These are phyloP conservation scores for Diarsia mendica DNA, from an alignment of 2,888 invertebrate genomes.

Conservation along the genomic window DNA sequence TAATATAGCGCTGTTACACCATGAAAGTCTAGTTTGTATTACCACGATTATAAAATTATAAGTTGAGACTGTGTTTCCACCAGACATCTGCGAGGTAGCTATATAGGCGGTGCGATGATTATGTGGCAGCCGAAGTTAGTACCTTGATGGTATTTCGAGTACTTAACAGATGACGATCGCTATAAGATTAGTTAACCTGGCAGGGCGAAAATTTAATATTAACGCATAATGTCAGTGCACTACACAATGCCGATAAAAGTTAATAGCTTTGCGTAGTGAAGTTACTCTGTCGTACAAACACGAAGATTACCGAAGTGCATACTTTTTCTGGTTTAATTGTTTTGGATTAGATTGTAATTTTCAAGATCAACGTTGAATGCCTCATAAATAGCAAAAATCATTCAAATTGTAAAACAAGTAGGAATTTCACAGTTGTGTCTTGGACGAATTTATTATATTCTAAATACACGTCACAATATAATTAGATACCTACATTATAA, in stretches of 20 bases:
- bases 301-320: background rate
- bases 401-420: conserved; percentile 10
- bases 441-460: conserved; percentile 47
- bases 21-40: background rate
- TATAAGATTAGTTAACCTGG: background rate
- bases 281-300: background rate
- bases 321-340: background rate
- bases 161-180: background rate
- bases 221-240: background rate
- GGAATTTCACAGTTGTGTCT: conserved; percentile 11
- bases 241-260: background rate
- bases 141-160: background rate
- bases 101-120: background rate
- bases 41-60: background rate
- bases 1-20: background rate
- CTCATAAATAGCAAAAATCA: background rate
- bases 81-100: background rate
- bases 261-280: background rate
- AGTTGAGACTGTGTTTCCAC: background rate
- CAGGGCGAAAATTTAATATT: background rate
- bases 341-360: background rate
- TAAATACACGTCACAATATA: conserved; percentile 14
- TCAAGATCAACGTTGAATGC: background rate
- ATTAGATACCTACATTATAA: conserved; percentile 32
- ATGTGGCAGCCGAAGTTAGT: background rate